Percentiles rank a stretch among this genome's conserved stretches.
phyloP scores from a whole-genome alignment of 2,113 vertebrate genomes.

The Camarhynchus parvulus region DNA sequence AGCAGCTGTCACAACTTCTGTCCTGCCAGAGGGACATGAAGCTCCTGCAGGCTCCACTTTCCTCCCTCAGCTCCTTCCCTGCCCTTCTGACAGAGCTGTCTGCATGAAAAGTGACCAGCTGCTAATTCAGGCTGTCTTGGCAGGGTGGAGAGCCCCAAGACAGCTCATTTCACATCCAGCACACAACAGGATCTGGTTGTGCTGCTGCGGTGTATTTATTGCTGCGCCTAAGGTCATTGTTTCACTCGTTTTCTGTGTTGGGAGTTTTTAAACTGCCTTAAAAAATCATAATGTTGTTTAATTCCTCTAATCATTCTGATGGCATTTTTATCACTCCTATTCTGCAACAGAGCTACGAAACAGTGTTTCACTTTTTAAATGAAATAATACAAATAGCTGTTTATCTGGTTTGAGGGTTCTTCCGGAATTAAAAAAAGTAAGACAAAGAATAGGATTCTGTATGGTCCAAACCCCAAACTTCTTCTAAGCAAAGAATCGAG shows the following conservation, averaged over 20 bases:
- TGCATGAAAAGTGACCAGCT: background rate
- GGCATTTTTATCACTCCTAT: background rate
- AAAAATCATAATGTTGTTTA: background rate
- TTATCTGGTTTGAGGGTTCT: background rate
- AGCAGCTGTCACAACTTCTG: background rate
- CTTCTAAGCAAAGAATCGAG: background rate
- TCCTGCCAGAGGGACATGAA: fast-evolving
- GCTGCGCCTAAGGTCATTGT: background rate
- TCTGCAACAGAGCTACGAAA: background rate
- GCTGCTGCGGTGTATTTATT: background rate
- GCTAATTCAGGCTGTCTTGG: background rate
- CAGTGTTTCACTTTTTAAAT: background rate
- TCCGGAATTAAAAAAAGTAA: background rate
- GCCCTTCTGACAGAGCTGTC: slow-evolving; percentile 9
- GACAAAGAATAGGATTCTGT: background rate
- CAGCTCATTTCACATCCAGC: background rate
- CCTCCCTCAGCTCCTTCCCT: background rate
- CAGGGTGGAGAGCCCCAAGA: background rate
- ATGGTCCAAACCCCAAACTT: background rate
- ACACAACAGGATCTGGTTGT: background rate
- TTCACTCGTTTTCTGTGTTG: background rate
- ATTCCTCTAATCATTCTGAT: background rate
- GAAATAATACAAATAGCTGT: background rate
- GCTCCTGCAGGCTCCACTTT: background rate
- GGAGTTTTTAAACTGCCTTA: background rate